These are phyloP conservation scores for Ctenochaetus hawaiiensis DNA, from an alignment of 2,797 vertebrate genomes.

Conservation along the genomic window DNA sequence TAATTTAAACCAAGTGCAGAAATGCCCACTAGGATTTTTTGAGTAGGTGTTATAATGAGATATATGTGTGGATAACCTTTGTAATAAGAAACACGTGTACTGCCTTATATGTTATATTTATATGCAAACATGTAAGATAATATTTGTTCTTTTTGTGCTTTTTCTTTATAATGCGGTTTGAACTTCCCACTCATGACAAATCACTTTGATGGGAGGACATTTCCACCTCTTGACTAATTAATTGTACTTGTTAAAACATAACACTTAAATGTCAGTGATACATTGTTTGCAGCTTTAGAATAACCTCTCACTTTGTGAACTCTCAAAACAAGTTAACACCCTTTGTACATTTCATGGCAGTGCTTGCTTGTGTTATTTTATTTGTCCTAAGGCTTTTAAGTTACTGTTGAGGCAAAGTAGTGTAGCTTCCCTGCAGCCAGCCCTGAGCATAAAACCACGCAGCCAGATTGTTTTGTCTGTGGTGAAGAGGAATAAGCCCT, in stretches of 20 bases:
- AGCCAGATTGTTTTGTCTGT: slow-evolving; percentile 61
- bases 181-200: neutral
- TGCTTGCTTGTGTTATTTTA: slow-evolving; percentile 14
- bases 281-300: neutral
- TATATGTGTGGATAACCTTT: slow-evolving; percentile 10
- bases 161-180: neutral
- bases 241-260: neutral
- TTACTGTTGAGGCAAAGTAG: slow-evolving; percentile 32
- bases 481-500: slow-evolving; percentile 52
- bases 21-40: neutral
- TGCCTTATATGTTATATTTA: neutral
- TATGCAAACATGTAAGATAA: neutral
- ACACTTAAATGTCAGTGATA: neutral
- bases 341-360: slow-evolving; percentile 2
- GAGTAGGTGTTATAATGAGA: slow-evolving; percentile 4
- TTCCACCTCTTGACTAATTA: neutral
- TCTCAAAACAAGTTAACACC: neutral
- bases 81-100: neutral
- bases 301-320: neutral
- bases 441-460: slow-evolving; percentile 36
- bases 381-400: slow-evolving; percentile 41
- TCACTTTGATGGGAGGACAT: neutral
- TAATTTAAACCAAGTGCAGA: slow-evolving; percentile 8
- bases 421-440: slow-evolving; percentile 49
- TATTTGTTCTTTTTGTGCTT: neutral